Percentiles rank a stretch among this genome's conserved stretches.
Conservation (phyloP, 2,797 vertebrate species). For the Pyrocephalus nanus region DNA sequence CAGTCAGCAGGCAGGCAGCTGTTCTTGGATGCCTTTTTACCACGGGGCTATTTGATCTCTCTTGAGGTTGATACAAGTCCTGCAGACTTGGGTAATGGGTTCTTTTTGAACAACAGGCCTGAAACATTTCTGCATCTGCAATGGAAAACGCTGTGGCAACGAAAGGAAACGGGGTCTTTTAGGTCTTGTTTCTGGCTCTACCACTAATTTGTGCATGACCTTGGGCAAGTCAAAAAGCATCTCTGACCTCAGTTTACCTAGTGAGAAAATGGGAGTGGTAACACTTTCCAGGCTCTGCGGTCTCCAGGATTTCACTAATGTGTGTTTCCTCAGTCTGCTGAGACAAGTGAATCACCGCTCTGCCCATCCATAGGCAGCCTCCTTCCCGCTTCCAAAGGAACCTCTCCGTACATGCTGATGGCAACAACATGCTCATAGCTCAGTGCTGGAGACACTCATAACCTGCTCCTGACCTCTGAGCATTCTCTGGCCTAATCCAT, state of each 20-base stretch:
- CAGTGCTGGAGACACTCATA: neutral
- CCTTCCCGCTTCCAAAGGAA: neutral
- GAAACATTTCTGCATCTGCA: conserved; percentile 21
- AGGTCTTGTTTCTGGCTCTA: conserved; percentile 47
- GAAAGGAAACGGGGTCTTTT: conserved; percentile 14
- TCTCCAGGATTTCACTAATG: neutral
- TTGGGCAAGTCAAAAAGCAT: conserved; percentile 31
- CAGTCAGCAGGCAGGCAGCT: conserved; percentile 43
- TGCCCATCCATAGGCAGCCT: neutral
- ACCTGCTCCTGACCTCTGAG: neutral
- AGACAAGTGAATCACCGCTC: neutral
- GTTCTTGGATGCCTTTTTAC: conserved; percentile 10
- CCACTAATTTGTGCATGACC: conserved; percentile 38
- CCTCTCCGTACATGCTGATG: rapidly evolving
- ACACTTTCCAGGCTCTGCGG: neutral
- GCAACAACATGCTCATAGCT: neutral
- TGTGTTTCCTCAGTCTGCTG: neutral
- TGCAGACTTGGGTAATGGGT: neutral
- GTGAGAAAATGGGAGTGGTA: conserved; percentile 49
- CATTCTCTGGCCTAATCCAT: conserved; percentile 8
- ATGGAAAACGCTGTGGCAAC: neutral
- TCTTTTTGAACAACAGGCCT: conserved; percentile 29
- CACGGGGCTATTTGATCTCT: conserved; percentile 40
- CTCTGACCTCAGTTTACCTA: conserved; percentile 56
- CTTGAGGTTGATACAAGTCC: neutral